Evolutionary conservation across 2,797 vertebrate genomes (phyloP).

Genomic region (Gobionotothen gibberifrons): DNA sequence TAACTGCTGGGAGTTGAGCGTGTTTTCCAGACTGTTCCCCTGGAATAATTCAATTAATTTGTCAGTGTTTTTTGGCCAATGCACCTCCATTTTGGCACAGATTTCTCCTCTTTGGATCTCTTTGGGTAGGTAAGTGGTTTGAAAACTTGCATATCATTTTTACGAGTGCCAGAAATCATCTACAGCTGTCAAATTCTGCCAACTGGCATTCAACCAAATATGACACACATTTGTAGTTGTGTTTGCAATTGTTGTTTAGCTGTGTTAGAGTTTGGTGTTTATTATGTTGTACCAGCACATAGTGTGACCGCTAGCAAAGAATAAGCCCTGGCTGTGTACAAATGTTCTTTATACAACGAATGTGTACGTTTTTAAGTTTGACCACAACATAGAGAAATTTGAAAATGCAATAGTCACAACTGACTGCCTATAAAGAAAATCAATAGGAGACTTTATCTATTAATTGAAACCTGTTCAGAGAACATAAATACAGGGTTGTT

Average conservation of each 20-base stretch:
- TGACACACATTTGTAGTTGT: constrained; percentile 12
- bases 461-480: neutral
- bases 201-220: constrained; percentile 25
- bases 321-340: neutral
- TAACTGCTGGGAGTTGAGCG: neutral
- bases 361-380: neutral
- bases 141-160: constrained; percentile 12
- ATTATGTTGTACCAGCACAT: neutral
- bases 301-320: neutral
- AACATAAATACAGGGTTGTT: neutral
- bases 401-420: neutral
- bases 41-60: constrained; percentile 11
- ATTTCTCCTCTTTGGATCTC: neutral
- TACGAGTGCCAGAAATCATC: constrained; percentile 8
- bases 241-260: constrained; percentile 21
- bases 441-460: neutral
- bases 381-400: neutral
- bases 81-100: constrained; percentile 20
- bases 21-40: constrained; percentile 5
- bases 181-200: constrained; percentile 14
- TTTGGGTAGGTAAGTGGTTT: neutral
- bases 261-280: constrained; percentile 9
- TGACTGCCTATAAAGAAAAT: neutral
- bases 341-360: neutral
- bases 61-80: constrained; percentile 11